Percentiles rank a stretch among this genome's conserved stretches.
Conservation (phyloP, 2,113 vertebrate species). For the Emydura subglobosa region DNA sequence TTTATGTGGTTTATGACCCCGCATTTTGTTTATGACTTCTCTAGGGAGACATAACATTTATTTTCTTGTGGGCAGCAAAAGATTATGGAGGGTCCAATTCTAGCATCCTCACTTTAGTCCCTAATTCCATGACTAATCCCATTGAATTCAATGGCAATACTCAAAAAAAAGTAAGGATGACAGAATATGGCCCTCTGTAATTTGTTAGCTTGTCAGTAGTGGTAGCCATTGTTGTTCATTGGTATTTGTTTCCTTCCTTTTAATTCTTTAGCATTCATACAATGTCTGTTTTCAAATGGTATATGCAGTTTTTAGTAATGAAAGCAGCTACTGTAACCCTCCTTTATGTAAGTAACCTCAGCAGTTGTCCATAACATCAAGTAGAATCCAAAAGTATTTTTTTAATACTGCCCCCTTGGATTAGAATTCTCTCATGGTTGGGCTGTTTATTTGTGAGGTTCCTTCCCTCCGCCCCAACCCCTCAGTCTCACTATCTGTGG, state of each 20-base stretch:
- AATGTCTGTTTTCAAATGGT: not conserved
- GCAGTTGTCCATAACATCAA: rapidly evolving
- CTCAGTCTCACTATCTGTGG: not conserved
- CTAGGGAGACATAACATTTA: not conserved
- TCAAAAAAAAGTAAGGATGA: rapidly evolving
- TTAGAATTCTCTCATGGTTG: not conserved
- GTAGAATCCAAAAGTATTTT: not conserved
- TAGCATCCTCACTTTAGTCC: not conserved
- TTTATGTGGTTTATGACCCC: not conserved
- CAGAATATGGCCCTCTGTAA: not conserved
- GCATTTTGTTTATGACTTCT: not conserved
- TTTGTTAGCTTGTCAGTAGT: no score
- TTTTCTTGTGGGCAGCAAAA: not conserved
- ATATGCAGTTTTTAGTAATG: not conserved
- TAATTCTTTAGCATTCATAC: not conserved
- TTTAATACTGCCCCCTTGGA: not conserved
- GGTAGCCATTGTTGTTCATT: not conserved
- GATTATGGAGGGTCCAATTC: not conserved
- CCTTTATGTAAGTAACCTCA: rapidly evolving
- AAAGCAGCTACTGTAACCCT: not conserved
- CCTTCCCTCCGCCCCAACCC: not conserved
- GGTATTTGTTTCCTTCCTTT: not conserved
- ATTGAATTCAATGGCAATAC: not conserved
- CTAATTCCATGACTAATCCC: not conserved
- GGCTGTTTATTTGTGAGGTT: not conserved